A percentile compares a stretch with the other conserved stretches of the same genome.
Conservation (phyloP, 2,888 invertebrate species). For the Apamea crenata region DNA sequence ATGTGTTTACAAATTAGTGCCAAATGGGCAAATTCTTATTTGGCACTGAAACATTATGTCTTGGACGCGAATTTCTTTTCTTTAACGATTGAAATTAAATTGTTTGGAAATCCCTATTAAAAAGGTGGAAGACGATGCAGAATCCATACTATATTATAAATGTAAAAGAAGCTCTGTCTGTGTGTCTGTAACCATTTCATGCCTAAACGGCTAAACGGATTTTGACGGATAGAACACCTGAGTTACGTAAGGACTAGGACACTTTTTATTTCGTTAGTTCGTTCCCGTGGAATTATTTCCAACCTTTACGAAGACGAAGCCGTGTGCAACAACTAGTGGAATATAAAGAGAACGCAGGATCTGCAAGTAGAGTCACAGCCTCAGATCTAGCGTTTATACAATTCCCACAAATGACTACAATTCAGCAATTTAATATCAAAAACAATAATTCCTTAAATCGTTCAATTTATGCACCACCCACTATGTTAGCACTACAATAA, state of each 20-base stretch:
- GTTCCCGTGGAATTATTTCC: not conserved
- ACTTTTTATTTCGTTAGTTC: not conserved
- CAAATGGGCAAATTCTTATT: conserved; percentile 33
- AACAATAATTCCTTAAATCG: conserved; percentile 55
- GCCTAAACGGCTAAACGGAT: not conserved
- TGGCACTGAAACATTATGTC: not conserved
- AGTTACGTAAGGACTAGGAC: not conserved
- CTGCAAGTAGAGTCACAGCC: not conserved
- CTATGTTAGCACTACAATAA: conserved; percentile 59
- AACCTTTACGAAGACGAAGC: not conserved
- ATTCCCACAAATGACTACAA: conserved; percentile 28
- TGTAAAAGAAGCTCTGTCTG: not conserved
- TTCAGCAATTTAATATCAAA: conserved; percentile 37
- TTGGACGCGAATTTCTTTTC: not conserved
- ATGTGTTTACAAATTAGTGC: conserved; percentile 26
- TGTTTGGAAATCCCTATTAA: not conserved
- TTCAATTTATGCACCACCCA: conserved; percentile 55
- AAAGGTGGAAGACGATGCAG: too few species aligned
- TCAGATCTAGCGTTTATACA: conserved; percentile 2
- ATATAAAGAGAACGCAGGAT: not conserved
- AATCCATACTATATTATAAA: not conserved
- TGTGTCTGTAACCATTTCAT: not conserved
- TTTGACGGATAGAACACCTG: not conserved
- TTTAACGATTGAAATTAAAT: not conserved
- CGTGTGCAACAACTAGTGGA: not conserved